A percentile compares a stretch with the other conserved stretches of the same genome.
Evolutionary conservation across 2,888 invertebrate genomes (phyloP).

Genomic region (Spilarctia lutea): DNA sequence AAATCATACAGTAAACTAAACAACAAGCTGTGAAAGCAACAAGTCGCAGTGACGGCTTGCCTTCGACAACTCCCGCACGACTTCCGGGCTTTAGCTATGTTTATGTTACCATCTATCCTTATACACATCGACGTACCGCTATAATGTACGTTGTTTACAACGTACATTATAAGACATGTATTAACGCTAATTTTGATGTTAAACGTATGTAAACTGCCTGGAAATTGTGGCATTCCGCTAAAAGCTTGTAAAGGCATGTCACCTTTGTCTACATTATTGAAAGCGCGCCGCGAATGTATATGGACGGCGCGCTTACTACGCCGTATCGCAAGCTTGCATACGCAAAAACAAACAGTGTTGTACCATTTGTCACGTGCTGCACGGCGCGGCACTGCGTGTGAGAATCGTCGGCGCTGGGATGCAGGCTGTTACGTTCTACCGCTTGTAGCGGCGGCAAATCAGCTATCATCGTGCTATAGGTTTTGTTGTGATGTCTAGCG

Average conservation of each 20-base stretch:
- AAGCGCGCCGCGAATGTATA: conserved; percentile 26
- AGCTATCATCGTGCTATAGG: conserved; percentile 72
- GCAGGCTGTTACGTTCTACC: conserved; percentile 62
- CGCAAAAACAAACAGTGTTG: conserved; percentile 64
- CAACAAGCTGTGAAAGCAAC: conserved; percentile 71
- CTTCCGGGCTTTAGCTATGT: conserved; percentile 67
- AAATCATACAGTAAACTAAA: conserved; percentile 73
- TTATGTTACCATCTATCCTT: conserved; percentile 59
- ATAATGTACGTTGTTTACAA: too few species aligned
- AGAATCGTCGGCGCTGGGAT: conserved; percentile 49
- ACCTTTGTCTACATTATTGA: conserved; percentile 27
- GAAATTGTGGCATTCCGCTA: conserved; percentile 34
- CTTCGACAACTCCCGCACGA: conserved; percentile 57
- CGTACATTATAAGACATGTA: conserved; percentile 42
- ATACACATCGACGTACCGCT: conserved; percentile 49
- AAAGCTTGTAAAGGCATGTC: conserved; percentile 35
- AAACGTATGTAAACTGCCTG: conserved; percentile 30
- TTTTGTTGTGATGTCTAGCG: conserved; percentile 59
- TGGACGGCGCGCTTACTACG: conserved; percentile 58
- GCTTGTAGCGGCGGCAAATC: conserved; percentile 68
- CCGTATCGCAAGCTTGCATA: conserved; percentile 57
- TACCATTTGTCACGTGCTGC: conserved; percentile 67
- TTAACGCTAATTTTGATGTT: conserved; percentile 39
- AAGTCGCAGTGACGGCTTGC: conserved; percentile 66
- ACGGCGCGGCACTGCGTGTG: conserved; percentile 49